Conservation (phyloP, 2,113 vertebrate species). For the Tragelaphus imberbis region DNA sequence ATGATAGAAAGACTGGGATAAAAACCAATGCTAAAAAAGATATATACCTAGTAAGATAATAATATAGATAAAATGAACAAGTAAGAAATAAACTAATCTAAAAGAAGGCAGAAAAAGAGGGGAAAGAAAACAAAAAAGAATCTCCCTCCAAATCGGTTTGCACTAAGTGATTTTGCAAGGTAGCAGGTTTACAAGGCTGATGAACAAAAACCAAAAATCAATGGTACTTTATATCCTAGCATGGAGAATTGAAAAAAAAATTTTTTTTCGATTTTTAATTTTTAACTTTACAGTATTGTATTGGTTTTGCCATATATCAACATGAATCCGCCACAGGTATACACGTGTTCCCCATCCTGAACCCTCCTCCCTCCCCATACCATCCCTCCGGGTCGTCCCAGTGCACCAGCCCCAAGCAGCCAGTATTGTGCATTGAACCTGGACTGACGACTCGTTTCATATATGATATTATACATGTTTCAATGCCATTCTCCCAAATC, state of each 20-base stretch:
- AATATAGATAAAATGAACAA: background rate
- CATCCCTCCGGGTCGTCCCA: too few species aligned
- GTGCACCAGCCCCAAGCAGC: too few species aligned
- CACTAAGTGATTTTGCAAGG: background rate
- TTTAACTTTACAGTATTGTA: too few species aligned
- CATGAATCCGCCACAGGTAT: too few species aligned
- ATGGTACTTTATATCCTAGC: background rate
- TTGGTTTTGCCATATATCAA: too few species aligned
- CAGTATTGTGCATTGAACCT: too few species aligned
- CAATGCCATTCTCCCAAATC: too few species aligned
- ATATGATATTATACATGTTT: too few species aligned
- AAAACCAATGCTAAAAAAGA: background rate
- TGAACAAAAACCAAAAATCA: background rate
- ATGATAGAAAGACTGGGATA: background rate
- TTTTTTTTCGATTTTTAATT: too few species aligned
- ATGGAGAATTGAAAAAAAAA: background rate
- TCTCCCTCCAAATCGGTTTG: background rate
- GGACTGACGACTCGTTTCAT: too few species aligned
- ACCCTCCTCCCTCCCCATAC: too few species aligned
- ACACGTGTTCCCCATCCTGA: too few species aligned
- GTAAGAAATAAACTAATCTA: background rate
- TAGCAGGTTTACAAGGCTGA: background rate
- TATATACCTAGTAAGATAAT: background rate
- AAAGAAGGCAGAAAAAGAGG: background rate
- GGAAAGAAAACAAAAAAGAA: background rate